Base-by-base conservation (phyloP, 2,797 vertebrate species). In the Epinephelus coioides region DNA sequence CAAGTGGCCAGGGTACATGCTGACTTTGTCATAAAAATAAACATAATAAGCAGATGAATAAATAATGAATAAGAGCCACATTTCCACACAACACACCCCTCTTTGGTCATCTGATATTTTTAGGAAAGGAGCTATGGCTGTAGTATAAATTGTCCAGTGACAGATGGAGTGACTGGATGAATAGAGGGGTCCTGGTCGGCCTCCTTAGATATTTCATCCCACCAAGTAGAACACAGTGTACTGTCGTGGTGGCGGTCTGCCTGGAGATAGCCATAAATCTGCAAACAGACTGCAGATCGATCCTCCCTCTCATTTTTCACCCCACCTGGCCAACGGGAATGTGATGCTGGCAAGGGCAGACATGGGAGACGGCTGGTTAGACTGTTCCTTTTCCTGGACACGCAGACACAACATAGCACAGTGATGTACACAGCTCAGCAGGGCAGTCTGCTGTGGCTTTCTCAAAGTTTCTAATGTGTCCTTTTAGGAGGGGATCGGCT, bases 271-370 rank as follows among this genome's bases (percentile, higher is more conserved):
- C 73, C 30, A 76, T 90, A 85, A 89, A 86, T 91, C 84, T 82
- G 38, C 47, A 72, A 76, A 60, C 64, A 69, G 75, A 60, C 54
- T 72, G 76, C 80, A 62, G 71, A 87, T 88, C 79, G 19, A 87
- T 91, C 57, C 67, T 66, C 66, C 49, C 8, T 85, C 85, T 93
- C 79, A 69, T 83, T 88, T 93, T 89, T 91, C 81, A 73, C 60
- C 51, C 65, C 73, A 81, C 78, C 83, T 82, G 56, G 70, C 66
- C 2, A 34, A 81, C 5, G 12, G 69, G 78, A 83, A 89, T 68
- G 75, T 50, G 62, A 77, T 66, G 70, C 75, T 60, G 46, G 59
- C 63, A 72, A 84, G 70, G 68, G 50, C 74, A 73, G 69, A 76
- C 46, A 53, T 23, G 60, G 69, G 76, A 84, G 73, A 64, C 11